Base-by-base conservation (phyloP, 2,113 vertebrate species). In the Chlamydotis undulata region DNA sequence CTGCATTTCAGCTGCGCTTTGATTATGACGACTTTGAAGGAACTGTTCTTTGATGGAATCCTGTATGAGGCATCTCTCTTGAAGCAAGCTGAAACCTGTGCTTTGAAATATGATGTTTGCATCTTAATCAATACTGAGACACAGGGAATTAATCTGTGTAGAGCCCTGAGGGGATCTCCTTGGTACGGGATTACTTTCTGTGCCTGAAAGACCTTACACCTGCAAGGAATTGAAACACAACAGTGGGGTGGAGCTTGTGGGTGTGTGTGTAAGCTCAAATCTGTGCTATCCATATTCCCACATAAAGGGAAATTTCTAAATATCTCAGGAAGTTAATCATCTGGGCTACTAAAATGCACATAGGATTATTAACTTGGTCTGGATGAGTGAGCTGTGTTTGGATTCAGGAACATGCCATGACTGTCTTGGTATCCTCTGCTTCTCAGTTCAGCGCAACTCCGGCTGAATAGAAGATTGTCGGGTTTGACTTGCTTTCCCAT, bases 11-110 rank as follows among this genome's bases (percentile, higher is more conserved):
- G 10, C 55, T 73, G 43, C 57, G 31, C 68, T 93, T 83, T 95
- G 93, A 74, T 95, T 81, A 45, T 53, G 74, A 76, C 1, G 41
- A 25, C 63, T 90, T 95, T 49, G 63, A 91, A 93, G 70, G 67
- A 74, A 19, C 45, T 63, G 29, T 75, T 31, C 73, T 91, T 96
- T 71, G 70, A 59, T 93, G 50, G 45, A 57, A 56, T 68, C 77
- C 74, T 24, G 2, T 55, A 29, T 65, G 65, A 94, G 41, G 52
- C 24, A 33, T 81, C 53, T 91, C 41, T 93, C 60, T 93, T 82
- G 64, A 93, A 87, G 53, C 95, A 94, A 86, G 90, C 95, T 90
- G 59, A 90, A 96, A 91, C 94, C 28, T 91, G 86, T 93, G 63
- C 21, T 23, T 75, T 88, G 31, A 88, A 91, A 83, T 49, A 14